phyloP scores from a whole-genome alignment of 2,797 vertebrate species.

The Vipera latastei region DNA sequence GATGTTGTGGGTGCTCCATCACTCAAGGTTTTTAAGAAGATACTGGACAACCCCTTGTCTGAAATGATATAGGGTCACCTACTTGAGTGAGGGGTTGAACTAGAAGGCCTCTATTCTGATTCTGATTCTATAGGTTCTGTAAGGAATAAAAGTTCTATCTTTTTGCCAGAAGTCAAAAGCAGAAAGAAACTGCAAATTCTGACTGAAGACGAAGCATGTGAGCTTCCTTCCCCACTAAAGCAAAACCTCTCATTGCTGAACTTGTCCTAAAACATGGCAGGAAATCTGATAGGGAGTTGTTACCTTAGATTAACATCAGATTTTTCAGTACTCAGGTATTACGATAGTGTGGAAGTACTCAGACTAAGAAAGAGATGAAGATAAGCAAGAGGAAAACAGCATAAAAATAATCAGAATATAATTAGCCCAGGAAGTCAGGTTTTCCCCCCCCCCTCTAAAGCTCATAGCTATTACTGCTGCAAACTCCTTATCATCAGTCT shows the following conservation, averaged over 20 bases:
- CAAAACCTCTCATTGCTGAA: constrained; percentile 50
- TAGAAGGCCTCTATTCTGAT: background rate
- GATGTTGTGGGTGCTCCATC: background rate
- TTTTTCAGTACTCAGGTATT: constrained; percentile 67
- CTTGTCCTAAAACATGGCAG: constrained; percentile 57
- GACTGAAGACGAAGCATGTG: constrained; percentile 14
- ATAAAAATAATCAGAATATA: constrained; percentile 55
- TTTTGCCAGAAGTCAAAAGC: background rate
- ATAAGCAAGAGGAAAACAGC: constrained; percentile 56
- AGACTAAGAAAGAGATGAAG: constrained; percentile 61
- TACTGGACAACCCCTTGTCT: background rate
- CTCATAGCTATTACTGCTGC: background rate
- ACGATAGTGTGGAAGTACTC: constrained; percentile 55
- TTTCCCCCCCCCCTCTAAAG: constrained; percentile 42
- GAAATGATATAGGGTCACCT: background rate
- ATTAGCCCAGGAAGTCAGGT: constrained; percentile 31
- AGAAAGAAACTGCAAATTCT: background rate
- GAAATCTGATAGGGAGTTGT: constrained; percentile 63
- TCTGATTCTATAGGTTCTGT: background rate
- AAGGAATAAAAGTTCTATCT: constrained; percentile 3
- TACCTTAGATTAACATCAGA: constrained; percentile 70
- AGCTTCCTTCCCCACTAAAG: constrained; percentile 28
- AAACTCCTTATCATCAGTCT: constrained; percentile 44
- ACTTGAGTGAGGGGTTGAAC: background rate
- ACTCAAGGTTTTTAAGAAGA: background rate